phyloP scores from a whole-genome alignment of 2,797 vertebrate genomes.

The Sebastes vulpes region DNA sequence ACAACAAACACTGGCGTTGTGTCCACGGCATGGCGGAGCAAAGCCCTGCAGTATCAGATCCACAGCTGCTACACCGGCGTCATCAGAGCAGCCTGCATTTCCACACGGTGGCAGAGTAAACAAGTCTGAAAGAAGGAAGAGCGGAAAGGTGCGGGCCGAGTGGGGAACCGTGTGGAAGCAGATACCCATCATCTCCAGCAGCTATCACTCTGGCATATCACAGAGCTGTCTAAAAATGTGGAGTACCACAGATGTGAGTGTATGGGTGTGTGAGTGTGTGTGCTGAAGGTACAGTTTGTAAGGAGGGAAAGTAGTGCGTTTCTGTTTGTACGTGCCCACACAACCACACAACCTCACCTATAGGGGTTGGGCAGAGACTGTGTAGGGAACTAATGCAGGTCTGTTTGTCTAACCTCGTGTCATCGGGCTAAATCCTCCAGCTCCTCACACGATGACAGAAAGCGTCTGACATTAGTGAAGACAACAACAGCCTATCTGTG shows the following conservation, averaged over 20 bases:
- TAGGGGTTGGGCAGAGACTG: slow-evolving; percentile 53
- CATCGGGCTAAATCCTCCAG: slow-evolving; percentile 60
- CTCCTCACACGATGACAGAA: slow-evolving; percentile 55
- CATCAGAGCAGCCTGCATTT: slow-evolving; percentile 79
- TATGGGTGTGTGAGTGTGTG: slow-evolving; percentile 13
- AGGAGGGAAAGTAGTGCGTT: slow-evolving; percentile 44
- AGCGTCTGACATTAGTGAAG: slow-evolving; percentile 39
- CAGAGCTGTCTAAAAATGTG: slow-evolving; percentile 68
- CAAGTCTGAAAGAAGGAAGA: slow-evolving; percentile 61
- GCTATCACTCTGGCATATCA: slow-evolving; percentile 64
- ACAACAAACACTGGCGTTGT: slow-evolving; percentile 56
- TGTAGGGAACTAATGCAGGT: slow-evolving; percentile 70
- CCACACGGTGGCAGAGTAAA: slow-evolving; percentile 83
- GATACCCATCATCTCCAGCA: slow-evolving; percentile 70
- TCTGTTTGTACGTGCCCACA: slow-evolving; percentile 63
- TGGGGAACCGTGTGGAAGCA: slow-evolving; percentile 59
- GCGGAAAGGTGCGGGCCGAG: slow-evolving; percentile 53
- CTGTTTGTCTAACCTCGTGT: slow-evolving; percentile 77
- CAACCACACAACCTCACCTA: slow-evolving; percentile 47
- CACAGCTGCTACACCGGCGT: slow-evolving; percentile 51
- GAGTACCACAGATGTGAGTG: slow-evolving; percentile 51
- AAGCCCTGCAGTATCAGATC: slow-evolving; percentile 66
- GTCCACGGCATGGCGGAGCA: slow-evolving; percentile 31
- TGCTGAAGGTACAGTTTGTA: slow-evolving; percentile 2
- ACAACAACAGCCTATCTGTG: slow-evolving; percentile 32